Evolutionary conservation across 2,797 vertebrate genomes (phyloP).

Genomic region (Girardinus metallicus): DNA sequence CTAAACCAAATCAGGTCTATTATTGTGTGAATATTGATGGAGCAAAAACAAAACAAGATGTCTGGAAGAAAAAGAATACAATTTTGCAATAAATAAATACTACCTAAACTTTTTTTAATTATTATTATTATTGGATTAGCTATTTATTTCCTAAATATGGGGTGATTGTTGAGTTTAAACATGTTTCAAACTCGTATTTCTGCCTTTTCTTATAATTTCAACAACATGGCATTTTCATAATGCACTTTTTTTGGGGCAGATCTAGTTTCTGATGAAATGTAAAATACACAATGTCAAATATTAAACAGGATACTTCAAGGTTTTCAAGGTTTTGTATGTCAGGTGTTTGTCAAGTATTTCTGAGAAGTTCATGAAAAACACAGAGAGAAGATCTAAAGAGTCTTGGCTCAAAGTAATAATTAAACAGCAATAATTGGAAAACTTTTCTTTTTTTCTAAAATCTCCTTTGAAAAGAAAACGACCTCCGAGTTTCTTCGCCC

Average conservation of each 20-base stretch:
- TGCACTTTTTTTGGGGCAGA: background rate
- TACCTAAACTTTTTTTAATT: background rate
- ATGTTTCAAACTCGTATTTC: background rate
- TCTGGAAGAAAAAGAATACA: background rate
- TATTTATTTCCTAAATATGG: background rate
- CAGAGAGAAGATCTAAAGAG: background rate
- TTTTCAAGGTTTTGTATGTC: background rate
- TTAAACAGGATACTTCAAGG: background rate
- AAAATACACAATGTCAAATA: background rate
- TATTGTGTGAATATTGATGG: background rate
- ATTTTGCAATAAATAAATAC: background rate
- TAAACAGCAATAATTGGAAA: slow-evolving; percentile 2
- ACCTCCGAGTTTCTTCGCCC: slow-evolving; percentile 20
- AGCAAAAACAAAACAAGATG: background rate
- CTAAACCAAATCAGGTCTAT: too few relatives aligned
- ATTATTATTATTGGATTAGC: background rate
- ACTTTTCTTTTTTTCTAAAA: background rate
- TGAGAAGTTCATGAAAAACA: background rate
- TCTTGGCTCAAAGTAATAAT: slow-evolving; percentile 10
- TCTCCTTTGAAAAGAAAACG: slow-evolving; percentile 9
- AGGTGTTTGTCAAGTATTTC: background rate
- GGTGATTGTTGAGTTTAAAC: background rate
- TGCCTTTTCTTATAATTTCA: background rate
- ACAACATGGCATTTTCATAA: background rate
- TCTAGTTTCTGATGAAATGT: background rate